Percentiles rank a stretch among this genome's conserved stretches.
Conservation (phyloP, 1,140 invertebrate genomes). For the Zaprionus lachaisei region DNA sequence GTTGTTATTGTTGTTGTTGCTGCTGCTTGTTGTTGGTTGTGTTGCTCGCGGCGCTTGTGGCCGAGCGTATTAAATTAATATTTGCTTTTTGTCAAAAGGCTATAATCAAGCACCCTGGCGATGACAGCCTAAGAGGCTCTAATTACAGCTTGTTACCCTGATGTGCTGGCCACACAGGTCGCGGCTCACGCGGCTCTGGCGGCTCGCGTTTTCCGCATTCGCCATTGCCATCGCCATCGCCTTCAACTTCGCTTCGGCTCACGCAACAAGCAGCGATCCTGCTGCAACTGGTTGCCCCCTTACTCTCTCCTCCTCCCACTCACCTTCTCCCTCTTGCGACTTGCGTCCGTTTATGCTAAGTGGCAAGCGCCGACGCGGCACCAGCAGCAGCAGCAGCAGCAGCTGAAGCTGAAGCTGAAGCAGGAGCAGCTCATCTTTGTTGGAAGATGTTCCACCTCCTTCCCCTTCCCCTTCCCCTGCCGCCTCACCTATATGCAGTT, state of each 20-base stretch:
- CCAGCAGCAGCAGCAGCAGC: slow-evolving; percentile 4
- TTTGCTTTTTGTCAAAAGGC: slow-evolving; percentile 83
- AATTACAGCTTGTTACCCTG: slow-evolving; percentile 84
- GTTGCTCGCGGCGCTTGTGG: slow-evolving; percentile 47
- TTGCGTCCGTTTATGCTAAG: slow-evolving; percentile 74
- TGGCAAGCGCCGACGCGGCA: slow-evolving; percentile 71
- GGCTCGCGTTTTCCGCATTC: slow-evolving; percentile 36
- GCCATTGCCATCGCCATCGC: neutral
- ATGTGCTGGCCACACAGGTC: slow-evolving; percentile 77
- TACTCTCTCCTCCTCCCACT: neutral
- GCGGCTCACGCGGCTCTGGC: slow-evolving; percentile 63
- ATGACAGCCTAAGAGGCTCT: slow-evolving; percentile 84
- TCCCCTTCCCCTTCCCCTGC: neutral
- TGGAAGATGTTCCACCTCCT: slow-evolving; percentile 17
- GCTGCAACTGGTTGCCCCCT: slow-evolving; percentile 11
- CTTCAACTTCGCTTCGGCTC: neutral
- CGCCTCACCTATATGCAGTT: slow-evolving; percentile 40
- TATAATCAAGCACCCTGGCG: slow-evolving; percentile 84
- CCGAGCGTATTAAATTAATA: slow-evolving; percentile 82
- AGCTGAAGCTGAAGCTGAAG: neutral
- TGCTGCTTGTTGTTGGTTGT: neutral
- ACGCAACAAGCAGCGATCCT: slow-evolving; percentile 17
- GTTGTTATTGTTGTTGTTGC: slow-evolving; percentile 5
- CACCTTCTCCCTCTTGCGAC: neutral
- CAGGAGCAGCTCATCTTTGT: slow-evolving; percentile 42